A percentile compares a stretch with the other conserved stretches of the same genome.
phyloP scores from a whole-genome alignment of 2,888 invertebrate species.

The Leptinotarsa peninsularis region DNA sequence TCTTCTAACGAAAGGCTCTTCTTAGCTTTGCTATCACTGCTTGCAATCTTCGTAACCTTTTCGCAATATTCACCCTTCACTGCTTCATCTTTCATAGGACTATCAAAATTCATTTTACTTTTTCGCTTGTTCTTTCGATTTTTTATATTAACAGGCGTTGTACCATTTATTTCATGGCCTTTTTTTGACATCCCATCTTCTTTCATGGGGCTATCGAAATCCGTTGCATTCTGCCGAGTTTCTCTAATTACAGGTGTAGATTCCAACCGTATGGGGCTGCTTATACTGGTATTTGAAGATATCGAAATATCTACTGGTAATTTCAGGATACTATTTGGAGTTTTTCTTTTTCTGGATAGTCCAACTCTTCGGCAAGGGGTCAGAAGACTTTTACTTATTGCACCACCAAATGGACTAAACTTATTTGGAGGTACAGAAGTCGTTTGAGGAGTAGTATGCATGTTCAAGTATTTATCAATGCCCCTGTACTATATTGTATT shows the following conservation, averaged over 20 bases:
- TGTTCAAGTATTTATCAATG: slow-evolving; percentile 4
- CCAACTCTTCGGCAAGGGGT: slow-evolving; percentile 71
- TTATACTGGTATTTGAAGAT: slow-evolving; percentile 24
- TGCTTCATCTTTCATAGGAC: slow-evolving; percentile 3
- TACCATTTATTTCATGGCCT: no score
- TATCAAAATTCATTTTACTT: slow-evolving; percentile 20
- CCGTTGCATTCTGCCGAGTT: neutral
- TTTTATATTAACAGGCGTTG: slow-evolving; percentile 14
- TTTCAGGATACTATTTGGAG: slow-evolving; percentile 40
- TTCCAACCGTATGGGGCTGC: slow-evolving; percentile 22
- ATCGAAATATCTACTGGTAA: slow-evolving; percentile 31
- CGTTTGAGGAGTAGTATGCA: slow-evolving; percentile 37
- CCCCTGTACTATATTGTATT: no score
- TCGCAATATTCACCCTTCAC: no score
- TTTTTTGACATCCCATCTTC: neutral
- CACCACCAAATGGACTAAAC: slow-evolving; percentile 52
- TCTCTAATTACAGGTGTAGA: slow-evolving; percentile 35
- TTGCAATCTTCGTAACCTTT: neutral
- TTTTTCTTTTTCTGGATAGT: slow-evolving; percentile 64
- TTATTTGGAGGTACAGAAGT: slow-evolving; percentile 22
- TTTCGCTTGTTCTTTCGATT: slow-evolving; percentile 13
- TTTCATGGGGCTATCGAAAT: slow-evolving; percentile 1
- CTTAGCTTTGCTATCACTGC: slow-evolving; percentile 1
- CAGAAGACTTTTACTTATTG: slow-evolving; percentile 69
- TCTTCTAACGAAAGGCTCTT: neutral